Evolutionary conservation across 2,888 invertebrate species (phyloP), one percentile per base, ranked within the genome.

Genomic region (Candidula unifasciata): DNA sequence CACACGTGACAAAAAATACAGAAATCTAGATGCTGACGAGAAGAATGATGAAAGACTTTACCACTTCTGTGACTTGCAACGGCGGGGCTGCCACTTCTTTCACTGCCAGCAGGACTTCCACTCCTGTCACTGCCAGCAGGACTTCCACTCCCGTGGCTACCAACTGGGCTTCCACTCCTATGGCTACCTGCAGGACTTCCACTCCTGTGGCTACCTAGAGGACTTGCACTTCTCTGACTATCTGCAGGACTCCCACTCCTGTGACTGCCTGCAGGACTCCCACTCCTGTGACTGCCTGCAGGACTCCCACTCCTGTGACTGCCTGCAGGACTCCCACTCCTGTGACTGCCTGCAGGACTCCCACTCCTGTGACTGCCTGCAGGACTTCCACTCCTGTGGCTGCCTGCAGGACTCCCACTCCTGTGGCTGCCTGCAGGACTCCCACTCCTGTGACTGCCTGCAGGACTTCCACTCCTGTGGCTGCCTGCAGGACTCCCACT

Each of bases 241-340:
- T 84, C 86, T 57, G 83, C 83, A 5, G 85, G 87, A 24, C 81
- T 73, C 3, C 78, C 82, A 66, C 83, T 60, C 24, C 80, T 66
- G 13, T 60, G 78, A 80, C 86, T 87, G 13, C 57, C 82, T 57
- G 57, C 21, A 30, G 74, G 64, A 24, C 84, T 84, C 1, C 85
- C 85, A 80, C 86, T 87, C 27, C 77, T 37, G n/a, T 77, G 82
- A 24, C 86, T 84, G n/a, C 85, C 82, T 76, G 81, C 81, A 30
- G 85, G 85, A 54, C 83, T 80, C 21, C 86, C 85, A 82, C 89
- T 88, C 24, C 87, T 86, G 35, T 87, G 87, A 33, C 87, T 88
- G 24, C 73, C 80, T 66, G 86, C 82, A 52, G 85, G 84, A 69
- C 87, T 87, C n/a, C 85, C 82, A 68, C 77, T 76, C 66, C 77